A percentile compares a stretch with the other conserved stretches of the same genome.
Conservation (phyloP, 1,140 invertebrate genomes). For the Brachionus plicatilis region DNA sequence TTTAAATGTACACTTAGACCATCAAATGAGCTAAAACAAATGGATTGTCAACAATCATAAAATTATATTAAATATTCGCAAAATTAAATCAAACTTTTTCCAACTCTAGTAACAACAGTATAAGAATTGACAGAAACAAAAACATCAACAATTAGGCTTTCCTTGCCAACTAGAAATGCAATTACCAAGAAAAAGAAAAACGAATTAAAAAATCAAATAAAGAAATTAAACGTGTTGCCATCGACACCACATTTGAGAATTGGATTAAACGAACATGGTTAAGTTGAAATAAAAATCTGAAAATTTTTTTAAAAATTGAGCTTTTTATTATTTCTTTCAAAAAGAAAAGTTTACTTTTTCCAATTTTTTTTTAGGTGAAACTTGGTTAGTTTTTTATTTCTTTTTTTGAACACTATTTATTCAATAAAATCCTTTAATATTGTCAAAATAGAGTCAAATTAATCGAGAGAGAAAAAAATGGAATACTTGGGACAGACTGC, state of each 20-base stretch:
- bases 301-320: not conserved
- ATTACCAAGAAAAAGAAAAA: not conserved
- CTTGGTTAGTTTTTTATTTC: not conserved
- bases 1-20: not conserved
- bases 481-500: conserved; percentile 55
- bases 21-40: not conserved
- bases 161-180: not conserved
- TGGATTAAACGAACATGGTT: conserved; percentile 15
- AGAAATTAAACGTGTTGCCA: conserved; percentile 28
- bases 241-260: conserved; percentile 37
- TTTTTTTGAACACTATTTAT: not conserved
- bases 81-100: not conserved
- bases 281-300: not conserved
- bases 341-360: not conserved
- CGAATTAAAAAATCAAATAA: not conserved
- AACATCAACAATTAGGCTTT: not conserved
- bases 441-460: conserved; percentile 26
- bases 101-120: not conserved
- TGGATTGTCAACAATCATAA: conserved; percentile 6
- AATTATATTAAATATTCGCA: not conserved
- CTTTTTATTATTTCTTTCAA: conserved; percentile 4
- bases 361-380: not conserved
- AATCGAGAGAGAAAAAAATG: conserved; percentile 45
- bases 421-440: conserved; percentile 30
- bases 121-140: not conserved